A percentile compares a stretch with the other conserved stretches of the same genome.
phyloP scores from a whole-genome alignment of 2,888 invertebrate species.

The Athalia cordata region DNA sequence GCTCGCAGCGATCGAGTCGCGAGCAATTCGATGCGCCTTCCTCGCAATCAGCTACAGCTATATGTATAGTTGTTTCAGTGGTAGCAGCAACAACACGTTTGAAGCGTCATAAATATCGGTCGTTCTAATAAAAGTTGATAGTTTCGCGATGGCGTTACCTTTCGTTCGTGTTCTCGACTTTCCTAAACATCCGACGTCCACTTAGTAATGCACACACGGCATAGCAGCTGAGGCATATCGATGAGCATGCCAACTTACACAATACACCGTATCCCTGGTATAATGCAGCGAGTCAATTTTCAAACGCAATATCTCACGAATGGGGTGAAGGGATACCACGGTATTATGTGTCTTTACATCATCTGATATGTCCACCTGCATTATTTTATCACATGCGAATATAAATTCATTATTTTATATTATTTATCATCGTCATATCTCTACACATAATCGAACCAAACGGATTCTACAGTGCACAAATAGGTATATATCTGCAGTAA shows the following conservation, averaged over 20 bases:
- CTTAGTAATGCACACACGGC: not conserved
- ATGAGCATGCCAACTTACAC: not conserved
- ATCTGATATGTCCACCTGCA: not conserved
- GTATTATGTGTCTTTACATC: not conserved
- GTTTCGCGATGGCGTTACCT: not conserved
- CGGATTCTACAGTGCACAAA: not conserved
- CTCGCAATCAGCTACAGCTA: conserved; percentile 14
- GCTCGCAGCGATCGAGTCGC: not conserved
- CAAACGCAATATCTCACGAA: not conserved
- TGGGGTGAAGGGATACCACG: not conserved
- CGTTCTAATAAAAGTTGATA: conserved; percentile 10
- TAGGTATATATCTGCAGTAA: conserved; percentile 3
- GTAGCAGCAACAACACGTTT: not conserved
- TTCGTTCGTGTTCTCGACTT: not conserved
- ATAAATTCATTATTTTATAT: not conserved
- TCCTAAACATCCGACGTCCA: not conserved
- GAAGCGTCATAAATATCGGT: conserved; percentile 26
- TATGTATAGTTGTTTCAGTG: too few species aligned
- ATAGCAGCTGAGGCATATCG: not conserved
- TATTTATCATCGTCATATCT: too few species aligned
- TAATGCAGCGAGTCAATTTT: too few species aligned
- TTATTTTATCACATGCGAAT: not conserved
- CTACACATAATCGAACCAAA: not conserved
- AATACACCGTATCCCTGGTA: not conserved
- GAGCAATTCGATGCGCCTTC: conserved; percentile 23